Base-by-base conservation (phyloP, 1,140 invertebrate genomes). In the Penaeus vannamei region DNA sequence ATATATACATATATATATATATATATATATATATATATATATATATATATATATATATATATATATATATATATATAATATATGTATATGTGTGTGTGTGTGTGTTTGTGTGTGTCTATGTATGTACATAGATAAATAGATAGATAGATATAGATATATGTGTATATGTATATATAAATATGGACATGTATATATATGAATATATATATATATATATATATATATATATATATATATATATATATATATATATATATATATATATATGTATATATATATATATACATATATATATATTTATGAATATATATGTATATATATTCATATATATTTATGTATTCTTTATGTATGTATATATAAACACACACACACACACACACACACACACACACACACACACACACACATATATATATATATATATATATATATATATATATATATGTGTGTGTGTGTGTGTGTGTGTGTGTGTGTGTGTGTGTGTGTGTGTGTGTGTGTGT, bases 1-100 rank as follows among this genome's bases (percentile, higher is more conserved):
- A 64, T n/a, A 64, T n/a, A 64, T 64, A 64, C n/a, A 64, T 64
- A 64, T 64, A 64, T 64, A 64, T 64, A 64, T 64, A 64, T 64
- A 64, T 64, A 64, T 64, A 64, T 64, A 64, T 64, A 64, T 64
- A 64, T 64, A 64, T 64, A 64, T 64, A 64, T 64, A 64, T n/a
- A 64, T 64, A 64, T 64, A 64, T 64, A 64, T 64, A 64, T 64
- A 64, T 64, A 64, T 64, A 64, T 64, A 64, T 64, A n/a, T n/a
- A n/a, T n/a, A n/a, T n/a, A n/a, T 64, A 64, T 64, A 64, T 64
- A n/a, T n/a, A n/a, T n/a, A n/a, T n/a, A n/a, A n/a, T n/a, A n/a
- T n/a, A n/a, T n/a, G n/a, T n/a, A n/a, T n/a, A n/a, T n/a, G n/a
- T n/a, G n/a, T n/a, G n/a, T n/a, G n/a, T n/a, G n/a, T n/a, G n/a